Base-by-base conservation (phyloP, 1,140 invertebrate species). In the Drosophila kurseongensis region DNA sequence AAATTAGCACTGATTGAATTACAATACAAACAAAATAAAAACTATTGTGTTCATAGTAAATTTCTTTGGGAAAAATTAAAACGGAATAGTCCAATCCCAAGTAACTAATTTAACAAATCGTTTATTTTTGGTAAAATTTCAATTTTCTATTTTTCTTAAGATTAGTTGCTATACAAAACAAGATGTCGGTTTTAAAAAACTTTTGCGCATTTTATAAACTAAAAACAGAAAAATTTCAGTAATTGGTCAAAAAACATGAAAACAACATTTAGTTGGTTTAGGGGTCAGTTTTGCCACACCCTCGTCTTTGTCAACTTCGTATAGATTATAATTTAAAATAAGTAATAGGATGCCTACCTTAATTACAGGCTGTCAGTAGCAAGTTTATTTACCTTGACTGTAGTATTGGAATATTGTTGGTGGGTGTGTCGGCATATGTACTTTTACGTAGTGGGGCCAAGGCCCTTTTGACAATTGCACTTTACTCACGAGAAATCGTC, bases 381-480 rank as follows among this genome's bases (percentile, higher is more conserved):
- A 2, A 13, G 5, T 40, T 32, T 41, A 9, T 27, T 12, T 5
- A 14, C n/a, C 32, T 12, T 38, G 58, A 27, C 18, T 55, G 35
- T 56, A 23, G 4, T 23, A 29, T 61, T 9, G 13, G 18, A 35
- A 18, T 16, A n/a, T 55, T 1, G 36, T 41, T 23, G 2, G 51
- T 66, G 58, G 35, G 23, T 40, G 62, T 61, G 42, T 27, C 12
- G 18, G 0, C n/a, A 63, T 12, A 42, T n/a, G 42, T 51, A 27
- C 44, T n/a, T 12, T 54, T n/a, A 18, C 40, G 5, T 16, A 57
- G 41, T 44, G 47, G 29, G 66, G 61, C 47, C 61, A 67, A 67
- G 62, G 66, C 47, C 66, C 63, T 58, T 32, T 35, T 48, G 47
- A 54, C 54, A 71, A 23, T 63, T 63, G 38, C 55, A 61, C 54